Percentiles rank a stretch among this genome's conserved stretches.
Evolutionary conservation across 2,888 invertebrate genomes (phyloP).

Genomic region (Pachydiplax longipennis): DNA sequence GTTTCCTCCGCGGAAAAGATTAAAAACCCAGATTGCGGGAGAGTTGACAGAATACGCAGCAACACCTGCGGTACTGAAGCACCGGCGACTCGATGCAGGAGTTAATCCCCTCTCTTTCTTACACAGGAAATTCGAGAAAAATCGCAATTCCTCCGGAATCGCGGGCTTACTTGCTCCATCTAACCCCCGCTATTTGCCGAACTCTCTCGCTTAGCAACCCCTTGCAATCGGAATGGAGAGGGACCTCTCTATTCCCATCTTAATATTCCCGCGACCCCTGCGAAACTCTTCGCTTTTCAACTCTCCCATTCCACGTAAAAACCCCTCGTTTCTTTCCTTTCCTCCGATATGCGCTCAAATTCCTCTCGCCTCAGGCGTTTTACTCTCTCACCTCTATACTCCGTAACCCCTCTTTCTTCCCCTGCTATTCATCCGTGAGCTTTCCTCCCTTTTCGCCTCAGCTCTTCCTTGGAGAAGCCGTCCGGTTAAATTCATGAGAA

Average conservation of each 20-base stretch:
- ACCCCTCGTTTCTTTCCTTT: neutral
- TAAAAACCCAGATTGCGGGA: neutral
- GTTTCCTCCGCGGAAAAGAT: too few relatives aligned
- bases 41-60: too few relatives aligned
- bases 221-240: slow-evolving; percentile 4
- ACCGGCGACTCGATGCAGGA: neutral
- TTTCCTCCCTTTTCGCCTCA: neutral
- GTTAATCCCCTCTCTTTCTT: neutral
- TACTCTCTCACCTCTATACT: neutral
- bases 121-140: neutral
- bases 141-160: neutral
- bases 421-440: neutral
- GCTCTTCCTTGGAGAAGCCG: neutral
- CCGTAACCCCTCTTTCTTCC: neutral
- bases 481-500: too few relatives aligned
- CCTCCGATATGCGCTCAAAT: neutral
- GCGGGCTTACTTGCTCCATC: neutral
- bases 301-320: neutral
- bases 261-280: neutral
- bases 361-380: neutral
- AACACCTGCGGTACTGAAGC: neutral
- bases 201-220: neutral
- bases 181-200: neutral
- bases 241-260: slow-evolving; percentile 23
- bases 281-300: neutral